Evolutionary conservation across 2,888 invertebrate species (phyloP), one percentile per base, ranked within the genome.

Genomic region (Candidula unifasciata): DNA sequence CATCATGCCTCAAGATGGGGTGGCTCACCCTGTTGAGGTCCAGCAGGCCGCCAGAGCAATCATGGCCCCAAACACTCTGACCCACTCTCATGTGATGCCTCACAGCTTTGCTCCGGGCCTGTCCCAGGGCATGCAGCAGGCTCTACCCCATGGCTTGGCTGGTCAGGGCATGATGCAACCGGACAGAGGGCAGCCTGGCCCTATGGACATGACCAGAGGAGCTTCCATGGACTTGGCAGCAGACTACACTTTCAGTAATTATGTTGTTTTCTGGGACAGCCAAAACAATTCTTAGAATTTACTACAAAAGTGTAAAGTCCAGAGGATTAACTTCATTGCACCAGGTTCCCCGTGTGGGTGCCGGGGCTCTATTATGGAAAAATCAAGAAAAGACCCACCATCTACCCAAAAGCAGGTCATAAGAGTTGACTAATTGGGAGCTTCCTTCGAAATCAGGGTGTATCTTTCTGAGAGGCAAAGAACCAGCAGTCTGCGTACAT

Each of bases 211-310:
- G 71, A 80, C 80, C 21, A 82, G 74, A 76, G 73, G 37, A 37
- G 27, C 60, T 18, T 30, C 76, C 10, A 76, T 82, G 82, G 76
- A 82, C 27, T 57, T 77, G 18, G 27, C 77, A 57, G 82, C 78
- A n/a, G 78, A 83, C 30, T 83, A 83, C 30, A 52, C 78, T 30
- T 83, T 78, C 35, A 83, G 68, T n/a, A 83, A 83, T 69, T 83
- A 83, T 69, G 78, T 83, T 68, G 83, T 83, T 44, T 83, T 78
- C 60, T 83, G 83, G 83, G 83, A 83, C n/a, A 78, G 73, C 27
- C 83, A 83, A 21, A 79, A 79, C 52, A 30, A 52, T 16, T 37
- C 66, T 79, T 79, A 79, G 44, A 30, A 6, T 30, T 74, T 13
- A 13, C 44, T 44, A 44, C 13, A n/a, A n/a, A n/a, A n/a, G n/a